Evolutionary conservation across 1,140 invertebrate genomes (phyloP), one percentile per base, ranked within the genome.

Genomic region (Pinna nobilis): DNA sequence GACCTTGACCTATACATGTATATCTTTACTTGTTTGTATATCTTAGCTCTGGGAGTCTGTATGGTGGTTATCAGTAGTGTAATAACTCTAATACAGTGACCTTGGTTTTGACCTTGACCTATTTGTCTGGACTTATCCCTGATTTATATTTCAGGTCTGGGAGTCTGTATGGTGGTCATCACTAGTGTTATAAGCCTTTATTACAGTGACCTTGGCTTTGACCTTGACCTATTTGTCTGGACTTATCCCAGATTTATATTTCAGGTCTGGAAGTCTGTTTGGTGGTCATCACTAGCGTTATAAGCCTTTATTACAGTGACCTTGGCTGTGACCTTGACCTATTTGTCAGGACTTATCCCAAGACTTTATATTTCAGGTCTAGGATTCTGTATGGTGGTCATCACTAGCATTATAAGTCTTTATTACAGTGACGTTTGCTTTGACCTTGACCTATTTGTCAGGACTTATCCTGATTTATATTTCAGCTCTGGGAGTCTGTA

Each of bases 181-280:
- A 96, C 97, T 85, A 92, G 97, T 73, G 97, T 97, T 90, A 96
- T 98, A 92, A 96, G 95, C 49, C 97, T 98, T 92, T 98, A 97
- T 88, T 98, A 98, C 98, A 81, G 95, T 98, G 61, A 95, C 96
- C n/a, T 98, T 97, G 95, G 95, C 96, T 1, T 92, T 99, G 3
- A 98, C 97, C 88, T 98, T 97, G 74, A 88, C 93, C 95, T 76
- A 93, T 53, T 79, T 75, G 13, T 33, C 55, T 7, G 9, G 33
- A 35, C 13, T 7, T 20, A 20, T 25, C 11, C 5, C 30, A 30
- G 37, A 33, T 59, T 35, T n/a, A 9, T 59, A 33, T 33, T 35
- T 35, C 30, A 59, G 20, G n/a, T 35, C 55, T n/a, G 30, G 3
- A 59, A 33, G 55, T 59, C 33, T n/a, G 55, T 35, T n/a, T 30